phyloP scores from a whole-genome alignment of 2,888 invertebrate genomes.

The Drosophila algonquin region DNA sequence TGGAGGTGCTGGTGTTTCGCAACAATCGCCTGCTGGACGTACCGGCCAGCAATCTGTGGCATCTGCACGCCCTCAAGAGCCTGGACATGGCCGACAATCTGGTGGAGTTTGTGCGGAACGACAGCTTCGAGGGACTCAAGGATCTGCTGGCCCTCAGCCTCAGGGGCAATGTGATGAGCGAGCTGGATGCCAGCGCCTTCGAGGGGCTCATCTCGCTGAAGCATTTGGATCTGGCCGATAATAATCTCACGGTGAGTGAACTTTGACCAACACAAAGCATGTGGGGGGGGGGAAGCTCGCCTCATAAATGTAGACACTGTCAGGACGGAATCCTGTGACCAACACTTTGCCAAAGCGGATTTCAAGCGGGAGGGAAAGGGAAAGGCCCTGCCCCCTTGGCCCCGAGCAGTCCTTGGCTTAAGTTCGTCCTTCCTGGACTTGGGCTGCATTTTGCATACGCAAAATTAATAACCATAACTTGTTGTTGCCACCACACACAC shows the following conservation, averaged over 20 bases:
- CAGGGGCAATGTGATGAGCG: slow-evolving; percentile 90
- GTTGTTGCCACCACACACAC: slow-evolving; percentile 49
- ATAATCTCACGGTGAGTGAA: slow-evolving; percentile 88
- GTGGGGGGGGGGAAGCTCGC: background rate
- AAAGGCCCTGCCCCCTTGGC: slow-evolving; percentile 23
- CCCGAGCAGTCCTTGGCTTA: slow-evolving; percentile 40
- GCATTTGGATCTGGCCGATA: slow-evolving; percentile 91
- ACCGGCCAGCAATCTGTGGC: slow-evolving; percentile 88
- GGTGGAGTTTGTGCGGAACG: slow-evolving; percentile 89
- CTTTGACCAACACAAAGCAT: slow-evolving; percentile 15
- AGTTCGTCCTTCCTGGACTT: slow-evolving; percentile 63
- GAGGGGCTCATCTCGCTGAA: slow-evolving; percentile 90
- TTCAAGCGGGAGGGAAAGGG: slow-evolving; percentile 19
- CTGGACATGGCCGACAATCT: slow-evolving; percentile 92
- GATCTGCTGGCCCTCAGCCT: slow-evolving; percentile 89
- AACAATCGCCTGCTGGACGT: slow-evolving; percentile 92
- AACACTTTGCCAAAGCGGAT: slow-evolving; percentile 76
- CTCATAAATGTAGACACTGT: slow-evolving; percentile 72
- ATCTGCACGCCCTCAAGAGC: slow-evolving; percentile 88
- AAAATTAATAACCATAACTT: slow-evolving; percentile 80
- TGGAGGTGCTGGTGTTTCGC: slow-evolving; percentile 90
- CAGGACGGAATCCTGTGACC: slow-evolving; percentile 69
- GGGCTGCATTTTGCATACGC: slow-evolving; percentile 64
- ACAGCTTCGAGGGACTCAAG: slow-evolving; percentile 89
- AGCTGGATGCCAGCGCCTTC: slow-evolving; percentile 89